Conservation (phyloP, 2,888 invertebrate genomes). For the Oligia fasciuncula region DNA sequence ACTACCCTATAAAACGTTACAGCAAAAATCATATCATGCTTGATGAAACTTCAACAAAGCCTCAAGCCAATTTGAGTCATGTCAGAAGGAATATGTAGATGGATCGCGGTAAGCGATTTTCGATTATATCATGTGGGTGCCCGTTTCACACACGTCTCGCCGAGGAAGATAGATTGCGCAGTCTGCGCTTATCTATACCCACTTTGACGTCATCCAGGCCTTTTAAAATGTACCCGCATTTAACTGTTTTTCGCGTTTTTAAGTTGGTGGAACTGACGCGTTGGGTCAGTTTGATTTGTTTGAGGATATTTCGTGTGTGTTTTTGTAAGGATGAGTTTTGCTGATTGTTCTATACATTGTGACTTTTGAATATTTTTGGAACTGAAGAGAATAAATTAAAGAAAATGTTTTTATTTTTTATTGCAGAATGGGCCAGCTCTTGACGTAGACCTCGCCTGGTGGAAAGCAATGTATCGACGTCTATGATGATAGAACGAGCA, state of each 20-base stretch:
- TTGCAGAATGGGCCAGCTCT: too few relatives aligned
- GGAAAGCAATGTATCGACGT: too few relatives aligned
- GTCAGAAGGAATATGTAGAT: constrained; percentile 78
- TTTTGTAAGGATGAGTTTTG: not conserved
- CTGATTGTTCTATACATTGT: not conserved
- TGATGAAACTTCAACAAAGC: constrained; percentile 74
- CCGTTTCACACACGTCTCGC: constrained; percentile 79
- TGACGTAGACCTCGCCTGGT: too few relatives aligned
- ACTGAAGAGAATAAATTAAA: not conserved
- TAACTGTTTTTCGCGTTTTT: constrained; percentile 65
- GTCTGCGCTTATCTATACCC: constrained; percentile 79
- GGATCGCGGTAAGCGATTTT: constrained; percentile 81
- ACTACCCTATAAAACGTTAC: constrained; percentile 13
- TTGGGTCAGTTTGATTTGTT: constrained; percentile 50
- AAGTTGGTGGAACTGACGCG: constrained; percentile 58
- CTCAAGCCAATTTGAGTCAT: constrained; percentile 76
- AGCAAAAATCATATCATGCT: constrained; percentile 41
- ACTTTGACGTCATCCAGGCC: constrained; percentile 76
- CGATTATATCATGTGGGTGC: constrained; percentile 82
- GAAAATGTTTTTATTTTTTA: too few relatives aligned
- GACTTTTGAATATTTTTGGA: not conserved
- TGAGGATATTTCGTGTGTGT: not conserved
- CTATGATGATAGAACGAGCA: too few relatives aligned
- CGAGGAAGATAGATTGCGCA: constrained; percentile 84
- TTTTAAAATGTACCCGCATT: constrained; percentile 78